Conservation (phyloP, 2,113 vertebrate species). For the Talpa occidentalis region DNA sequence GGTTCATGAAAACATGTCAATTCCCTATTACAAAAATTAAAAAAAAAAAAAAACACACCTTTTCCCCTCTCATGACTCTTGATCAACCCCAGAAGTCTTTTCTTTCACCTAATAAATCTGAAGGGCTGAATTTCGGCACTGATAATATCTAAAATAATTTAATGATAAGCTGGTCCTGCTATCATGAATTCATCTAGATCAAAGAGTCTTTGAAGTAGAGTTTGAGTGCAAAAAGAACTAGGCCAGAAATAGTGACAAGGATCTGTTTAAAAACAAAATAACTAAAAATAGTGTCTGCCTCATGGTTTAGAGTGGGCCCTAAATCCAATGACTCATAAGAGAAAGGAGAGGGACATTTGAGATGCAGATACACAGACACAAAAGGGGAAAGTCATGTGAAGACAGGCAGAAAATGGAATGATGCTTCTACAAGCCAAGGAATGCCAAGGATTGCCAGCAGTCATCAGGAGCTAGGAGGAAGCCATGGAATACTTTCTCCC, state of each 20-base stretch:
- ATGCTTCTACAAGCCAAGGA: neutral
- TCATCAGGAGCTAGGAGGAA: neutral
- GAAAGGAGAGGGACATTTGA: neutral
- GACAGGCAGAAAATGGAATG: neutral
- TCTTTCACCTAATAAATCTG: constrained; percentile 9
- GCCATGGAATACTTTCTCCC: neutral
- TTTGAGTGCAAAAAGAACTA: neutral
- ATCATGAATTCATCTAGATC: neutral
- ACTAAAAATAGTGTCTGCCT: neutral
- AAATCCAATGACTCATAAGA: neutral
- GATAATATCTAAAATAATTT: constrained; percentile 1
- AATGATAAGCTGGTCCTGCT: neutral
- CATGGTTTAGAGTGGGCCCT: neutral
- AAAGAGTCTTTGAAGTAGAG: neutral
- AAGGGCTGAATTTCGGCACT: constrained; percentile 15
- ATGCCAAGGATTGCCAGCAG: neutral
- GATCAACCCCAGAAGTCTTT: constrained; percentile 10
- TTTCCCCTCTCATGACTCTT: neutral
- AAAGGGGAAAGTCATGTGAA: neutral
- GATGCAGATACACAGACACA: neutral
- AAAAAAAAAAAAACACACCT: neutral
- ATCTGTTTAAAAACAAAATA: constrained; percentile 23
- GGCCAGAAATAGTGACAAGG: neutral
- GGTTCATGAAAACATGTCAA: neutral
- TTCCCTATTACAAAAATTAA: neutral